Evolutionary conservation across 2,113 vertebrate species (phyloP), one percentile per base, ranked within the genome.

Genomic region (Lota lota): DNA sequence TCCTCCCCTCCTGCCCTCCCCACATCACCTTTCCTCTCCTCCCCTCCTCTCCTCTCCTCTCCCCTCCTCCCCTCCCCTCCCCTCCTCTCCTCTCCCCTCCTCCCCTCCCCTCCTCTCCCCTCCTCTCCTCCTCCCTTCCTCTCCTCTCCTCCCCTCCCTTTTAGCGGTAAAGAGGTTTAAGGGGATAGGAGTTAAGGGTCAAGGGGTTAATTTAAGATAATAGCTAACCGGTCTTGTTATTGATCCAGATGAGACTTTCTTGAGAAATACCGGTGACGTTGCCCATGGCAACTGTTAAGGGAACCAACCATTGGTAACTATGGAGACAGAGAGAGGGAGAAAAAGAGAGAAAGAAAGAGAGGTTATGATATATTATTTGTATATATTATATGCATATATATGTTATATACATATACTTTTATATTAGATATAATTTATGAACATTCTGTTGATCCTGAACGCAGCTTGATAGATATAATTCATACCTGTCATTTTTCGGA

Each of bases 261-360:
- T 92, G 79, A 80, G 93, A 93, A 77, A 95, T 89, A 70, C 92
- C 81, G 80, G 93, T 96, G 70, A 88, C 85, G 86, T 99, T 99
- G 92, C 97, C 97, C 84, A 96, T 89, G 54, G 94, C 93, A 73
- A 99, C 92, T 56, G 96, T 97, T 91, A 99, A 86, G 66, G 96
- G 97, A 72, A 99, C 93, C 89, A 95, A 94, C 97, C 97, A 99
- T 89, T 93, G 93, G 80, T 95, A 95, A 89, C 97, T 99, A 83
- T 68, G 93, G 91, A 90, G 77, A 91, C 88, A 92, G 66, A 68
- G 24, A 86, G 71, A 87, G 76, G 82, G 22, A 65, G 76, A 71
- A 74, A 84, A 79, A 88, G 89, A 88, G 83, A 88, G 6, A 66
- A 20, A 51, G n/a, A 70, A 22, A 64, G 51, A 63, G 54, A 63